Evolutionary conservation across 2,797 vertebrate genomes (phyloP), one percentile per base, ranked within the genome.

Genomic region (Sarcoramphus papa): DNA sequence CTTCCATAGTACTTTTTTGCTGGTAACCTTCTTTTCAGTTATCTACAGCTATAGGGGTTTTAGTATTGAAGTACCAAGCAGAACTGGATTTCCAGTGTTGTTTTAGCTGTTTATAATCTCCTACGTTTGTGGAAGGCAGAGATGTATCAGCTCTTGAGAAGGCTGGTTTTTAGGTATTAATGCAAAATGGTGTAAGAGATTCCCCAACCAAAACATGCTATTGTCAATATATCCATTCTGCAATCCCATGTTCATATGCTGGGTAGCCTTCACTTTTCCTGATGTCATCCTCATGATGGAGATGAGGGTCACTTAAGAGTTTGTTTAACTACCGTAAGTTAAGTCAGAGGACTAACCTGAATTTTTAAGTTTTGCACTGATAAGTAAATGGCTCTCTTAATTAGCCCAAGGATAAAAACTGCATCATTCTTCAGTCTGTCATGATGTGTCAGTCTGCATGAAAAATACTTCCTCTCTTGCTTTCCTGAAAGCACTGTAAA

Each of bases 151-250:
- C 45, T 57, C 21, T 18, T 54, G 10, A 9, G 8, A 75, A 57
- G 28, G 75, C n/a, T 73, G 17, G 0, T 11, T 33, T 67, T 69
- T 74, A 43, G 21, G 10, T 43, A 37, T 37, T n/a, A 65, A 47
- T 37, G 40, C 22, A 59, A 28, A 87, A 41, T 3, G 14, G 7
- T 1, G 0, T 37, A 17, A 0, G 2, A 56, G 53, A 27, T 20
- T 60, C 35, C 27, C 59, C 20, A 5, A 23, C 59, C 20, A 5
- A 23, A 59, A 40, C 4, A 6, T 8, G 13, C 10, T 40, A 20
- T 12, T 83, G 40, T 41, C 10, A 57, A 2, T 8, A 33, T 2
- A 40, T 5, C 8, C 10, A 2, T 25, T 56, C 53, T 76, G 41
- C 19, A 62, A 14, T 43, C 41, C 30, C 37, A 19, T 3, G 2